A percentile compares a stretch with the other conserved stretches of the same genome.
Evolutionary conservation across 2,113 vertebrate genomes (phyloP).

Genomic region (Stictonetta naevosa): DNA sequence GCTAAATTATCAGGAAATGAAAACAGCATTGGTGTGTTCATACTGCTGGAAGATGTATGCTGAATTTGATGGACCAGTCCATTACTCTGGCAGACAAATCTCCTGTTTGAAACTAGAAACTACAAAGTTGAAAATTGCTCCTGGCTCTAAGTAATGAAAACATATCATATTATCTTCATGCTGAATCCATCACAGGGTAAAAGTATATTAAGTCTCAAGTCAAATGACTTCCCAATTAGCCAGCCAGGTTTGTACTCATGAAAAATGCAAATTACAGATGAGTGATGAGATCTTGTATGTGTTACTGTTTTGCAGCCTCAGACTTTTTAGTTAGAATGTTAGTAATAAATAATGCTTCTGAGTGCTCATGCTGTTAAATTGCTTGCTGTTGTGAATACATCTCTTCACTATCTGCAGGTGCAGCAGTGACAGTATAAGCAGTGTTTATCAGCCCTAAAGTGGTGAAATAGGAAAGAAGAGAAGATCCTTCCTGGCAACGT

Average conservation of each 20-base stretch:
- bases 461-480: background rate
- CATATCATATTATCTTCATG: slow-evolving; percentile 7
- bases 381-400: slow-evolving; percentile 38
- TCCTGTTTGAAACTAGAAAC: slow-evolving; percentile 35
- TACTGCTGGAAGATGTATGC: background rate
- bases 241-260: slow-evolving; percentile 14
- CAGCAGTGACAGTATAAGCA: background rate
- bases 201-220: slow-evolving; percentile 44
- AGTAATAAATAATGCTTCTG: slow-evolving; percentile 24
- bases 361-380: slow-evolving; percentile 28
- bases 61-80: background rate
- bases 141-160: slow-evolving; percentile 23
- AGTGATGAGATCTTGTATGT: slow-evolving; percentile 25
- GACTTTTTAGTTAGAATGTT: slow-evolving; percentile 8
- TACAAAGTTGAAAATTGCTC: slow-evolving; percentile 15
- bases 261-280: slow-evolving; percentile 50
- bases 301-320: slow-evolving; percentile 24
- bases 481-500: background rate
- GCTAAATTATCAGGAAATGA: background rate
- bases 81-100: background rate
- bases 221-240: slow-evolving; percentile 29
- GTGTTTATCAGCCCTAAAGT: background rate
- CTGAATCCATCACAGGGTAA: slow-evolving; percentile 34
- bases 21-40: background rate
- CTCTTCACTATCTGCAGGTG: slow-evolving; percentile 30